Conservation (phyloP, 53 echinoderm and acorn worm species). For the Apostichopus leukothele region DNA sequence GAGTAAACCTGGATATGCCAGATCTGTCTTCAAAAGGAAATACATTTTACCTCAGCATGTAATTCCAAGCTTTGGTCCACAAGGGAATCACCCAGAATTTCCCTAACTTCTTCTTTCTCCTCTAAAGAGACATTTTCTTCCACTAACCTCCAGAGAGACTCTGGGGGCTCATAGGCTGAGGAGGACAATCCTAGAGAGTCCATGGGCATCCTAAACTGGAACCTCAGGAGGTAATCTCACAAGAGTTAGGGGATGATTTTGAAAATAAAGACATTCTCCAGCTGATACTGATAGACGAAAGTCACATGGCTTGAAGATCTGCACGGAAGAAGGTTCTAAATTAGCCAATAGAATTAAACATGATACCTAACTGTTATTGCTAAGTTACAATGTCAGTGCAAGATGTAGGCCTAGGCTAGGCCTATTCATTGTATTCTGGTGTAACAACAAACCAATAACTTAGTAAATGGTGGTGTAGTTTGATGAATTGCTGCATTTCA, state of each 20-base stretch:
- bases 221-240: neutral
- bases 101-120: slow-evolving; percentile 73
- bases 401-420: too few species aligned
- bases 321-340: too few species aligned
- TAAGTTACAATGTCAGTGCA: too few species aligned
- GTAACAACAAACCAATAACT: too few species aligned
- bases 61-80: slow-evolving; percentile 89
- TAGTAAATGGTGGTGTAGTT: too few species aligned
- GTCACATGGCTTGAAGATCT: too few species aligned
- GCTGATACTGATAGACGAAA: neutral
- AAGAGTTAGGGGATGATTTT: neutral
- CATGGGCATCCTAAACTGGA: neutral
- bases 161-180: slow-evolving; percentile 74
- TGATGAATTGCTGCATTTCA: too few species aligned
- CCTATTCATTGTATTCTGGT: too few species aligned
- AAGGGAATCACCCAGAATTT: slow-evolving; percentile 81
- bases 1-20: neutral
- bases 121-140: slow-evolving; percentile 75
- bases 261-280: neutral
- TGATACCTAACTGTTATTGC: too few species aligned
- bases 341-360: too few species aligned
- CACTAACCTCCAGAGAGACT: slow-evolving; percentile 85
- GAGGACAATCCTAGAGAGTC: slow-evolving; percentile 28
- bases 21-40: too few species aligned
- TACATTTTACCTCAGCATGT: slow-evolving; percentile 68